Evolutionary conservation across 2,797 vertebrate species (phyloP), one percentile per base, ranked within the genome.

Genomic region (Clarias pachynema): DNA sequence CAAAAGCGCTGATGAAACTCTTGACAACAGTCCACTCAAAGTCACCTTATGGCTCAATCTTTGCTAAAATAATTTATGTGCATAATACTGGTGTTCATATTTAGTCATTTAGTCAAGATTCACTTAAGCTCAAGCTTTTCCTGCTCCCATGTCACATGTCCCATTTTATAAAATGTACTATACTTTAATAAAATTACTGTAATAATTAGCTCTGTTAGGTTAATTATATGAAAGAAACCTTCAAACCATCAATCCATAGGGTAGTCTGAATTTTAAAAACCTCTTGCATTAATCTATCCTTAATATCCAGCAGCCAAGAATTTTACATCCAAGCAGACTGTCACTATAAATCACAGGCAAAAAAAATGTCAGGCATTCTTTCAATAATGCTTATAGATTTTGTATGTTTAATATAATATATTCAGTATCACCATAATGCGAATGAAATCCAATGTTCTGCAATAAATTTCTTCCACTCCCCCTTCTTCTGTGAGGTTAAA

Each of bases 381-480:
- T 75, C 24, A 14, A 8, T 74, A 29, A 53, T 84, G 74, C 83
- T 80, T 60, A 40, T 29, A 65, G 69, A 84, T 85, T n/a, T 44
- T 5, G 59, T n/a, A 73, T 44, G 44, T 34, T 44, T 26, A 22
- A 5, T 81, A 65, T 62, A 84, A 75, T 59, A 84, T 82, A 53
- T 85, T 81, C 66, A 72, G 56, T 85, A 69, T 84, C 53, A 79
- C 68, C 78, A 66, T 85, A 62, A 89, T 80, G 79, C 78, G 88
- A 84, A 90, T 84, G 34, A 88, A 70, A 63, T 70, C 34, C 63
- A 63, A 57, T 70, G 73, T 81, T 75, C 77, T 83, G 83, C 85
- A 81, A 83, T 70, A 37, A 75, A 77, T 80, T 65, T 66, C 80
- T 87, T 78, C 62, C 31, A 62, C 65, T 82, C 12, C 4, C 31